phyloP scores from a whole-genome alignment of 2,797 vertebrate species.

The Pipistrellus pygmaeus region DNA sequence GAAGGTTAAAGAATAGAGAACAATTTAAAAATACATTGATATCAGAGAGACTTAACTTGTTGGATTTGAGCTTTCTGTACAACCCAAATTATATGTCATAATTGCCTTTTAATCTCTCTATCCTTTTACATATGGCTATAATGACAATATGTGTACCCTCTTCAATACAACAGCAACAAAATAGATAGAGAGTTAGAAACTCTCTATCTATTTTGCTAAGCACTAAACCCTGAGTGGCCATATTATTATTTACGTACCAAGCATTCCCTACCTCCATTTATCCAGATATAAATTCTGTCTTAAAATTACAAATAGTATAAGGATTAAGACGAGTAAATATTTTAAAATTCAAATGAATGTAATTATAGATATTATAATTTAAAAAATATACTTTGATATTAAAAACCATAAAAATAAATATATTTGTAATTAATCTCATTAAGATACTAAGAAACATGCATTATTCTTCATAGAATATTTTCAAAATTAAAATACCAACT shows the following conservation, averaged over 20 bases:
- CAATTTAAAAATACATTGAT: neutral
- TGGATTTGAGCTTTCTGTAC: neutral
- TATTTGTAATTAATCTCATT: neutral
- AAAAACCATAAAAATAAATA: neutral
- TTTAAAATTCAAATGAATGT: neutral
- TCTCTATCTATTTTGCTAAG: too few relatives aligned
- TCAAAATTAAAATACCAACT: neutral
- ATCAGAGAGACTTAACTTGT: neutral
- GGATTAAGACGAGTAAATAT: neutral
- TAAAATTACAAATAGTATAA: neutral
- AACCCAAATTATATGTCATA: neutral
- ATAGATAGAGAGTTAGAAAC: too few relatives aligned
- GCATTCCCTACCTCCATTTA: neutral
- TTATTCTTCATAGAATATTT: neutral
- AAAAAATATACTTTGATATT: neutral
- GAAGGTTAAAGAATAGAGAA: conserved; percentile 5
- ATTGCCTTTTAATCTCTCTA: neutral
- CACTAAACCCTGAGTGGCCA: neutral
- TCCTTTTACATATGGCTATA: neutral
- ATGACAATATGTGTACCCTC: neutral
- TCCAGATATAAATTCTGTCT: neutral
- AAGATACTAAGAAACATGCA: neutral
- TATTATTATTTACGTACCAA: neutral
- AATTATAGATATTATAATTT: neutral
- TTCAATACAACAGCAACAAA: neutral